phyloP scores from a whole-genome alignment of 1,140 invertebrate genomes.

The Reticulitermes speratus region DNA sequence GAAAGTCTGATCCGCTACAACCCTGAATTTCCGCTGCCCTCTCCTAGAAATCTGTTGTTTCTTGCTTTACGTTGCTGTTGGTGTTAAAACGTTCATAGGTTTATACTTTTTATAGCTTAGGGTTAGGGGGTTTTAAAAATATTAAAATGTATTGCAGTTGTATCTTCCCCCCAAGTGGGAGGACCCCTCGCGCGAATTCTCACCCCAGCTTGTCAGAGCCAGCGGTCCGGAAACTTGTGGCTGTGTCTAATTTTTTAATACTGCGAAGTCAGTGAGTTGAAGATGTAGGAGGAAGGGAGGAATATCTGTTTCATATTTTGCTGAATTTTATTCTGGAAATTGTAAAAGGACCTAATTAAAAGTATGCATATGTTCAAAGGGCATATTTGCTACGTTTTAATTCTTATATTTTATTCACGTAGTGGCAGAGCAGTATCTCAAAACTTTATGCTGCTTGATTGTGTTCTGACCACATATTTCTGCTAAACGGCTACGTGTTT shows the following conservation, averaged over 20 bases:
- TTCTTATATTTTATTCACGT: too few species aligned
- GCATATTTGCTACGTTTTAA: too few species aligned
- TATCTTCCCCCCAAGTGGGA: neutral
- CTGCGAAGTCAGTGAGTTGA: neutral
- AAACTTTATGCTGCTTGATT: too few species aligned
- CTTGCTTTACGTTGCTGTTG: neutral
- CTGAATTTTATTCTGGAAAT: neutral
- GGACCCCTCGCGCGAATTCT: neutral
- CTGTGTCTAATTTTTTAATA: neutral
- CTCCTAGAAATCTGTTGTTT: neutral
- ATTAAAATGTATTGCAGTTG: neutral
- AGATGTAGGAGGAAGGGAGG: neutral
- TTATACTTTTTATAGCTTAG: constrained; percentile 10
- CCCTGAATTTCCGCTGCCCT: neutral
- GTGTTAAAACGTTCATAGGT: neutral
- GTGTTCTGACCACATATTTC: too few species aligned
- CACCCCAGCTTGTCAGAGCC: neutral
- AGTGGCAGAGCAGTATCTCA: too few species aligned
- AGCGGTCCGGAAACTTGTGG: neutral
- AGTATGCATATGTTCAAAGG: neutral
- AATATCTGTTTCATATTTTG: neutral
- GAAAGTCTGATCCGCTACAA: too few species aligned
- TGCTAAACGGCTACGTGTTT: too few species aligned
- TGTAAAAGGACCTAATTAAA: neutral
- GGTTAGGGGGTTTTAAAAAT: neutral